A percentile compares a stretch with the other conserved stretches of the same genome.
Evolutionary conservation across 2,797 vertebrate genomes (phyloP).

Genomic region (Phalloptychus januarius): DNA sequence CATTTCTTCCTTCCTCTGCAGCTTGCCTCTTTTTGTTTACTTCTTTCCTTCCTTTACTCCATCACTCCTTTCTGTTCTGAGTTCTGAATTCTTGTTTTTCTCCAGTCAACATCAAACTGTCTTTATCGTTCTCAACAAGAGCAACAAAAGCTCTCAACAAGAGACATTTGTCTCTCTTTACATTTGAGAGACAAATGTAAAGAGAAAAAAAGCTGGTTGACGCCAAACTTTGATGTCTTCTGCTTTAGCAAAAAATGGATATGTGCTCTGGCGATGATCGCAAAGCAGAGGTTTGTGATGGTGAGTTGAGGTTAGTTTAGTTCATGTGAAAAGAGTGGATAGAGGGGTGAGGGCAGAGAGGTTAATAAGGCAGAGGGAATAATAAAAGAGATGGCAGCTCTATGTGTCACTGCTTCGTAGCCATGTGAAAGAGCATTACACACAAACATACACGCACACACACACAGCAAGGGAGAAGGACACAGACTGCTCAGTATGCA

Average conservation of each 20-base stretch:
- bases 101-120: neutral
- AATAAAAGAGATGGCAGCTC: conserved; percentile 91
- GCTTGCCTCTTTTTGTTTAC: neutral
- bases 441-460: conserved; percentile 57
- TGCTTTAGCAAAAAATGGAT: conserved; percentile 23
- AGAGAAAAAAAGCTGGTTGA: neutral
- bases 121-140: too few relatives aligned
- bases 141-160: too few relatives aligned
- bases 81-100: neutral
- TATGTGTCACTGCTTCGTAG: conserved; percentile 92
- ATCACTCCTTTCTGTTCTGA: neutral
- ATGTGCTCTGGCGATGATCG: conserved; percentile 28
- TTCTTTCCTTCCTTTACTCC: neutral
- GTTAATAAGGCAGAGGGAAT: conserved; percentile 96
- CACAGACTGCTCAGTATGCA: conserved; percentile 99
- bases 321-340: conserved; percentile 41
- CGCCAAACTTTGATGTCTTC: conserved; percentile 18
- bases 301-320: conserved; percentile 45
- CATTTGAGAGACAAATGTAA: neutral
- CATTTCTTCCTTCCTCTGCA: neutral
- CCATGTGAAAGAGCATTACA: conserved; percentile 41
- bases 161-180: too few relatives aligned
- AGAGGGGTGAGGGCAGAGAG: conserved; percentile 75
- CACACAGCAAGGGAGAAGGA: conserved; percentile 92
- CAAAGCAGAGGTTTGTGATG: conserved; percentile 29